phyloP scores from a whole-genome alignment of 2,797 vertebrate species.

The Hyperoplus lanceolatus region DNA sequence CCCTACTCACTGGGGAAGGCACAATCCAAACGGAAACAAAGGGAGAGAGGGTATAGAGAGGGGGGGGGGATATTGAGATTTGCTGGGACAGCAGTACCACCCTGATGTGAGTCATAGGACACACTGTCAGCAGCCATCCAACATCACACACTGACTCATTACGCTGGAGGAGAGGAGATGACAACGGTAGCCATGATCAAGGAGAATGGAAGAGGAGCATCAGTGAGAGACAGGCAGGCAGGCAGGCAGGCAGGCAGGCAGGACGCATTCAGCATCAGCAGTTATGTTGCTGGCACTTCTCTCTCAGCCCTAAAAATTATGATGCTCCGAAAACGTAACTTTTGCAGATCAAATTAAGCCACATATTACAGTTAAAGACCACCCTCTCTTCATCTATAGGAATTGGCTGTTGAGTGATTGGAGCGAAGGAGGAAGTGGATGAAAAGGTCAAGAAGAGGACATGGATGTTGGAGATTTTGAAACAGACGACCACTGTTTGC shows the following conservation, averaged over 20 bases:
- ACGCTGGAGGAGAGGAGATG: slow-evolving; percentile 71
- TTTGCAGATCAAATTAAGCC: not conserved
- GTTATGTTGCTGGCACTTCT: slow-evolving; percentile 32
- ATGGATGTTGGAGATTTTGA: not conserved
- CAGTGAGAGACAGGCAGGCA: slow-evolving; percentile 42
- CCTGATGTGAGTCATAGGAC: slow-evolving; percentile 75
- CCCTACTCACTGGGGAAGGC: slow-evolving; percentile 28
- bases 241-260: slow-evolving; percentile 28
- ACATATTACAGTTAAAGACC: not conserved
- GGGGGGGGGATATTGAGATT: slow-evolving; percentile 43
- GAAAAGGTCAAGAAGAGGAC: not conserved
- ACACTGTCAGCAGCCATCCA: slow-evolving; percentile 78
- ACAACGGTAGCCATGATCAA: slow-evolving; percentile 76
- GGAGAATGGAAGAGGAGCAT: slow-evolving; percentile 55
- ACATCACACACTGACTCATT: slow-evolving; percentile 80
- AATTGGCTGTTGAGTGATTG: not conserved
- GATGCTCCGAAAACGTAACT: slow-evolving; percentile 2
- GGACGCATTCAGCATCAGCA: slow-evolving; percentile 55
- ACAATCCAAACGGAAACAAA: slow-evolving; percentile 20
- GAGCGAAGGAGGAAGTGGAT: not conserved
- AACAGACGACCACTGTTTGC: not conserved
- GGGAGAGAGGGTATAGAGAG: not conserved
- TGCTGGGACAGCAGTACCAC: slow-evolving; percentile 77
- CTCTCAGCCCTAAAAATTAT: slow-evolving; percentile 12
- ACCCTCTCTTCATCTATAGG: not conserved